These are phyloP conservation scores for Salvelinus fontinalis DNA, from an alignment of 2,113 vertebrate species.

Conservation along the genomic window DNA sequence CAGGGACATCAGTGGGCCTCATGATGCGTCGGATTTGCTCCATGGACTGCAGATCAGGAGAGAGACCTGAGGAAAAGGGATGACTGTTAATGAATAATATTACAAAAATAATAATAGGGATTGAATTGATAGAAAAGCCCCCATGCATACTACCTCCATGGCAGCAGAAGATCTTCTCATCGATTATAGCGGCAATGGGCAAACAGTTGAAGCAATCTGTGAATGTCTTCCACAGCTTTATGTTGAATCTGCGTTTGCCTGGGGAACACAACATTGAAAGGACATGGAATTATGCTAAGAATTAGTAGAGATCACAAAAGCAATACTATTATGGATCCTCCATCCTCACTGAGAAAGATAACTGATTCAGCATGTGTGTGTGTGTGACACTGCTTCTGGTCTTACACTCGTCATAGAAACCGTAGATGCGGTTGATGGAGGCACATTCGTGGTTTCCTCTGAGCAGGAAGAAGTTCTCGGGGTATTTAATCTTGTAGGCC, in stretches of 20 bases:
- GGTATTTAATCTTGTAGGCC: constrained; percentile 96
- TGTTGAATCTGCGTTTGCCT: constrained; percentile 96
- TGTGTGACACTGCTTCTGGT: constrained; percentile 9
- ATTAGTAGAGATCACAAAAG: not conserved
- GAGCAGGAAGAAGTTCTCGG: constrained; percentile 93
- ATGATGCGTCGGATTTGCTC: constrained; percentile 95
- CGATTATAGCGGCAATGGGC: constrained; percentile 94
- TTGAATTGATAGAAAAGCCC: not conserved
- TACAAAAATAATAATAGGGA: not conserved
- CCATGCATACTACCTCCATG: constrained; percentile 87
- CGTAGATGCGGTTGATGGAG: constrained; percentile 96
- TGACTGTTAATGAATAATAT: not conserved
- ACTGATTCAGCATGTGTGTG: not conserved
- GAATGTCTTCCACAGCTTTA: constrained; percentile 96
- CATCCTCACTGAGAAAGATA: not conserved
- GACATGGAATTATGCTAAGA: not conserved
- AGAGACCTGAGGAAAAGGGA: constrained; percentile 77
- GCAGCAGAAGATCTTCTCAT: constrained; percentile 97
- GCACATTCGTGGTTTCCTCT: constrained; percentile 94
- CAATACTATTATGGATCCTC: not conserved
- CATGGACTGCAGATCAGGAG: constrained; percentile 94
- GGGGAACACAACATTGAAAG: constrained; percentile 9
- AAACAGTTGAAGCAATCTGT: constrained; percentile 96
- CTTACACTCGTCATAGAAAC: constrained; percentile 97
- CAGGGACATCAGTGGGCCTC: constrained; percentile 95